Base-by-base conservation (phyloP, 2,797 vertebrate species). In the Sebastiscus albofasciatus region DNA sequence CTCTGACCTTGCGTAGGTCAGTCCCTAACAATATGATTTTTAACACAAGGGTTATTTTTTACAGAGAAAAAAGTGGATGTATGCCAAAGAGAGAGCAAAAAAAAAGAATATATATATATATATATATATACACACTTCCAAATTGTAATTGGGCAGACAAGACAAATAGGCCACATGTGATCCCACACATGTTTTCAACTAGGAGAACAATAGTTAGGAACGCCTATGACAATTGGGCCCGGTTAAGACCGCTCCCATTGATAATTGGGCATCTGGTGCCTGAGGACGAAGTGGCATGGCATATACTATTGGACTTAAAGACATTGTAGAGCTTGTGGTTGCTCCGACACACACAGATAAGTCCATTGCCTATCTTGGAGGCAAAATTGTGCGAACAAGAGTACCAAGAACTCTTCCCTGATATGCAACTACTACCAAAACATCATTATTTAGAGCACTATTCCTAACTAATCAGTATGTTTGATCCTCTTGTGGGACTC, bases 1-100 rank as follows among this genome's bases (percentile, higher is more conserved):
- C 66, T 70, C 55, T 80, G 61, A 66, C 74, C 72, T 69, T 82
- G 64, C 22, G 14, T n/a, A 73, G 58, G 36, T 55, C 54, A 64
- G 14, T 36, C 33, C 55, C 81, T 59, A 26, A 68, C 6, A 11
- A 22, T 27, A 9, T 55, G 68, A 56, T 72, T 72, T 52, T 76
- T 58, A 59, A 68, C 36, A 68, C 3, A 42, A 60, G 22, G 9
- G 12, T 18, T 31, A 10, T 55, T 79, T 89, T 72, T 14, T n/a
- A 22, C 26, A 36, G 33, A 33, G 6, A 26, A 12, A 68, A 13
- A 42, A 27, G 5, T 65, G 4, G 59, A 66, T 62, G 49, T 9
- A 9, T 10, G 49, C 49, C 3, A 20, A 52, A 52, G 49, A 52
- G 8, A 52, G 42, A 46, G 42, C 16, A 0, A 46, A 18, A 46